Percentiles rank a stretch among this genome's conserved stretches.
These are phyloP conservation scores for Tigriopus japonicus DNA, from an alignment of 1,140 invertebrate genomes.

Conservation along the genomic window DNA sequence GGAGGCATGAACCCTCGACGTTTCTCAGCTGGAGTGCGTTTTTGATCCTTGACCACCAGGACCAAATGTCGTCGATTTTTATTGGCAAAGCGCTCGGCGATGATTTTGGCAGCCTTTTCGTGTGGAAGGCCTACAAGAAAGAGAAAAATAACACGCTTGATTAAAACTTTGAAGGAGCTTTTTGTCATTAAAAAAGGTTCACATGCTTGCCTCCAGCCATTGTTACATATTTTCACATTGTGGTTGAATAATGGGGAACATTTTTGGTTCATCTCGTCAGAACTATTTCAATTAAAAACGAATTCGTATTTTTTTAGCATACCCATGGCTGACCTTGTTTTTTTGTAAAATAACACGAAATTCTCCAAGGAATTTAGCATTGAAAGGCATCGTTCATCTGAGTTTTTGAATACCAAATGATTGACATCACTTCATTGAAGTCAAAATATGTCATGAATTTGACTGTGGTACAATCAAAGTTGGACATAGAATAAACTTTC, in stretches of 20 bases:
- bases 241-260: background rate
- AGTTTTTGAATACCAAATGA: too few relatives aligned
- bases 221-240: too few relatives aligned
- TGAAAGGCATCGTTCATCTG: too few relatives aligned
- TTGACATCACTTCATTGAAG: too few relatives aligned
- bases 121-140: constrained; percentile 33
- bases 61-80: constrained; percentile 65
- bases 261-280: background rate
- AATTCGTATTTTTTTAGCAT: background rate
- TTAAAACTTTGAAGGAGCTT: background rate
- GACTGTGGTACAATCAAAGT: too few relatives aligned
- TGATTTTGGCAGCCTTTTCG: constrained; percentile 64
- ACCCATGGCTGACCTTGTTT: too few relatives aligned
- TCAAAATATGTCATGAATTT: too few relatives aligned
- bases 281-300: background rate
- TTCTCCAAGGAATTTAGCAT: too few relatives aligned
- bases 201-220: too few relatives aligned
- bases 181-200: too few relatives aligned
- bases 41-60: constrained; percentile 66
- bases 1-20: constrained; percentile 17
- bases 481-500: too few relatives aligned
- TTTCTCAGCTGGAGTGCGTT: constrained; percentile 60
- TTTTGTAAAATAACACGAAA: too few relatives aligned
- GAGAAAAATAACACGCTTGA: constrained; percentile 4
- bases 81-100: constrained; percentile 69